Evolutionary conservation across 2,113 vertebrate genomes (phyloP), one percentile per base, ranked within the genome.

Genomic region (Apeltes quadracus): DNA sequence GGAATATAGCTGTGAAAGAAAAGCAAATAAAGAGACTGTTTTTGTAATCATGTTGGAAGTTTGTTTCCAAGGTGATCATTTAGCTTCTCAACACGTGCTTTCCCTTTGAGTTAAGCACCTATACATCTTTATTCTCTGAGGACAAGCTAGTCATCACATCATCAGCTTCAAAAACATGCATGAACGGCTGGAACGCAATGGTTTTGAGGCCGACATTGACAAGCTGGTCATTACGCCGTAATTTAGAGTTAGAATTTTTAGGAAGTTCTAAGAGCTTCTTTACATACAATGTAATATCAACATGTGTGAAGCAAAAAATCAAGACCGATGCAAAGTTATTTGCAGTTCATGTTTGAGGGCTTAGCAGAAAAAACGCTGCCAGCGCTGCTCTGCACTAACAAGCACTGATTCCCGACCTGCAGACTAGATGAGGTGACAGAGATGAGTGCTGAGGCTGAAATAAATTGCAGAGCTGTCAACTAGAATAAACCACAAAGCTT

Each of bases 391-490:
- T 29, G 53, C 61, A 73, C 58, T 76, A 78, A 87, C 74, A 82
- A 76, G 70, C 63, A 72, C 46, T 76, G 74, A 84, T 74, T 87
- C 62, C 61, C 63, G 69, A 85, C 81, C 76, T 74, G 78, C 78
- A 75, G 76, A 74, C 41, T 43, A 27, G 68, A 69, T 56, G 66
- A 84, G 81, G 65, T 76, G 82, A 87, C 80, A 84, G 63, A 79
- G 70, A 84, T 66, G 78, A 87, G 78, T 76, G 76, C 71, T 84
- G 83, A 51, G 39, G 64, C 79, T 78, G 66, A 84, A 83, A 76
- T 78, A 82, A 87, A 85, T 83, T 76, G 70, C 73, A 65, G 70
- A 68, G 61, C 80, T 87, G 84, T 90, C 86, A 87, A 48, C 70
- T 72, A 76, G 43, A 85, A 84, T 90, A 82, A 83, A 87, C 61